phyloP scores from a whole-genome alignment of 2,113 vertebrate genomes.

The Pao palembangensis region DNA sequence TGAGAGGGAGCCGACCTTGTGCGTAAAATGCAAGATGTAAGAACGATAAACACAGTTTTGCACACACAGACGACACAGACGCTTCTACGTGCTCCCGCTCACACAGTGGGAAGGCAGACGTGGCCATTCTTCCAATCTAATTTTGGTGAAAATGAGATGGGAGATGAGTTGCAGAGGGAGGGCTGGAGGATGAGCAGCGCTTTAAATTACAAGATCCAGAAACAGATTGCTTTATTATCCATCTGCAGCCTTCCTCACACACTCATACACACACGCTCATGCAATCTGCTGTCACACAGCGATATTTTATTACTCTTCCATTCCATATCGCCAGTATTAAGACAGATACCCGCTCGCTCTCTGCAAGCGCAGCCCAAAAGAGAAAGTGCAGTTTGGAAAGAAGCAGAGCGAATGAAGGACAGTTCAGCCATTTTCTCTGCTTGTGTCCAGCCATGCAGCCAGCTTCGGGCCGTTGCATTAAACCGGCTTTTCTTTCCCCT shows the following conservation, averaged over 20 bases:
- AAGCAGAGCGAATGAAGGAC: constrained; percentile 6
- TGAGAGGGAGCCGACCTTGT: constrained; percentile 19
- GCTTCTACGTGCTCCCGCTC: constrained; percentile 6
- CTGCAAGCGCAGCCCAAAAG: constrained; percentile 12
- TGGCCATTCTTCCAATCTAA: constrained; percentile 55
- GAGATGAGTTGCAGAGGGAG: constrained; percentile 54
- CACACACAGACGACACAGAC: neutral
- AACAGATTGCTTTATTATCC: constrained; percentile 70
- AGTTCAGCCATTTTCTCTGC: neutral
- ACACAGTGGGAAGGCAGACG: neutral
- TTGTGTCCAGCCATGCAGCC: neutral
- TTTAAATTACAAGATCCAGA: constrained; percentile 68
- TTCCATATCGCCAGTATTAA: constrained; percentile 39
- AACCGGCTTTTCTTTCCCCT: too few species aligned
- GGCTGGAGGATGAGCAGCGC: constrained; percentile 32
- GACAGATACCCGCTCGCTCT: constrained; percentile 24
- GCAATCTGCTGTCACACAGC: constrained; percentile 47
- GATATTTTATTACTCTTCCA: constrained; percentile 52
- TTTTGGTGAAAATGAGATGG: constrained; percentile 66
- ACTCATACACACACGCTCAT: constrained; percentile 22
- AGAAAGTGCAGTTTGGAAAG: neutral
- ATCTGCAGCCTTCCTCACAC: constrained; percentile 55
- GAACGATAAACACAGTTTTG: neutral
- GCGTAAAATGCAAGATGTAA: constrained; percentile 16
- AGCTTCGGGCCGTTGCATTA: neutral